Evolutionary conservation across 2,113 vertebrate species (phyloP), one percentile per base, ranked within the genome.

Genomic region (Psittacula cyanocephala): DNA sequence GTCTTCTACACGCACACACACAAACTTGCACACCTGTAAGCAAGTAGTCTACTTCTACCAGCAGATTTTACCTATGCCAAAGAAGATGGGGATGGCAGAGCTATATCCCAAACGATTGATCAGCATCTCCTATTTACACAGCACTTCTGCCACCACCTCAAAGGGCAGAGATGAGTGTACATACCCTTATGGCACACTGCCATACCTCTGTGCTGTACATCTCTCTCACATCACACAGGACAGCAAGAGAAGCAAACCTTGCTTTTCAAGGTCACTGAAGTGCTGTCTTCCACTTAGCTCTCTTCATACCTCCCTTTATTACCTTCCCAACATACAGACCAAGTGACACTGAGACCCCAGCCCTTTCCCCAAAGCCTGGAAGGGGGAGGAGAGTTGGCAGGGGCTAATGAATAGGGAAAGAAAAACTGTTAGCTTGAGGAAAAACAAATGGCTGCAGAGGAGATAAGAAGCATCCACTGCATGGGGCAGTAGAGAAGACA

Each of bases 31-130:
- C 12, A 7, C 13, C 17, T 27, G 9, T 47, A 77, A 77, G 37
- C 35, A 84, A 76, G n/a, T 2, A 86, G 31, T 17, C 41, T 22
- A 6, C 33, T 47, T 62, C 44, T n/a, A n/a, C 17, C 41, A 67
- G 60, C n/a, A 78, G 31, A 39, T 81, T 86, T 75, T 60, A 88
- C 25, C 60, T 43, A 23, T 12, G 29, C 10, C 23, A 31, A 74
- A 74, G 59, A 81, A 70, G 39, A 43, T 3, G 13, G 35, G 20
- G 33, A 50, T 55, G 52, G 47, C 41, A 87, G 39, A 91, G 39
- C 33, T 53, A 33, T 39, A 53, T 13, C 18, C 43, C 49, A 71
- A 52, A 75, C 3, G 0, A 0, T 3, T 79, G 11, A 76, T 44
- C 9, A 67, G 50, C 8, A 67, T 33, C 28, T 86, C 47, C 14